Evolutionary conservation across 2,888 invertebrate genomes (phyloP), one percentile per base, ranked within the genome.

Genomic region (Orthonevra nobilis): DNA sequence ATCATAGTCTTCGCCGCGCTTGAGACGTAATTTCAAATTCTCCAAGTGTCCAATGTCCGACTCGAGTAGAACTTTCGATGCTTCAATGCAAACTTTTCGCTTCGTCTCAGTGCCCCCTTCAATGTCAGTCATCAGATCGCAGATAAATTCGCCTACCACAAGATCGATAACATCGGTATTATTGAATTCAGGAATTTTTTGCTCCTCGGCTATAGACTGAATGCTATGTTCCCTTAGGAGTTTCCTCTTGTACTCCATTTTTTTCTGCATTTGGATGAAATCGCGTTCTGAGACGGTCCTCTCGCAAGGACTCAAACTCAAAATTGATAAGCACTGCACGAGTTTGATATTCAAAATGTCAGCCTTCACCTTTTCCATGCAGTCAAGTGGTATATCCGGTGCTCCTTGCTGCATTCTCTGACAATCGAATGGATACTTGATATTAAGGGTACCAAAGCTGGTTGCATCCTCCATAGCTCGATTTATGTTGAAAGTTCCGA

Each of bases 1-100:
- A 44, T 86, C 86, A 28, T 83, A 83, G 56, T 87, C 87, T 26
- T 85, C 82, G 26, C 86, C 86, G 5, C 85, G 85, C 26, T 84
- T 84, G 1, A 88, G 36, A 64, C 84, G 83, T 5, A 84, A 74
- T 9, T 85, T 84, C 32, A 86, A 48, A 3, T 85, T 82, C 20
- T 86, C 81, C 12, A 89, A 83, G 68, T 87, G 84, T 4, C 84
- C 83, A 40, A 82, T 82, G 60, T 89, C 88, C 2, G 86, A 83
- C 9, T 83, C 84, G 5, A 89, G 28, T 1, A 89, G 81, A 1
- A 88, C 83, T 26, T 83, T 83, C 4, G 84, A 85, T 0, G 85
- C 88, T n/a, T 85, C 84, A 3, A 81, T 84, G 34, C 85, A 85
- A 1, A 83, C 36, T 0, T 75, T 60, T 0, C 83, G 82, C 1